Evolutionary conservation across 2,888 invertebrate species (phyloP).

Genomic region (Apomyelois bistriatella): DNA sequence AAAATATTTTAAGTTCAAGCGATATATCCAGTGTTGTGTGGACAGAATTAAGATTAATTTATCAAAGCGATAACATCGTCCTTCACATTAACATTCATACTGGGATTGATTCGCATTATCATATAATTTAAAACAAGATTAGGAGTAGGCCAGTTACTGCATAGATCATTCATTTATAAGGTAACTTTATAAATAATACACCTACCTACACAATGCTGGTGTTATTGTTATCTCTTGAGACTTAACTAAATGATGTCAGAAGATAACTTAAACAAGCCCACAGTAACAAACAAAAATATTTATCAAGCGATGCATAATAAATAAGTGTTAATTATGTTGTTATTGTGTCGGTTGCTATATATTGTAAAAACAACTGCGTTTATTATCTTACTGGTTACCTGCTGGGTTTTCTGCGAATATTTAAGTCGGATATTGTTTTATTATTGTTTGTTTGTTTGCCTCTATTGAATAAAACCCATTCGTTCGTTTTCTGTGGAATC

Average conservation of each 20-base stretch:
- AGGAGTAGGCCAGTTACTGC: not conserved
- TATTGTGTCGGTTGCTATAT: not conserved
- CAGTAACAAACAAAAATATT: conserved; percentile 7
- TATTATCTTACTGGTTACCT: not conserved
- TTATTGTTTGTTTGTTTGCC: not conserved
- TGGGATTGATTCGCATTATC: conserved; percentile 6
- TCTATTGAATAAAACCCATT: not conserved
- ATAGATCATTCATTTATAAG: not conserved
- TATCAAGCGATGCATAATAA: not conserved
- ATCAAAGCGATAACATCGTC: conserved; percentile 8
- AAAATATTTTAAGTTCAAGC: not conserved
- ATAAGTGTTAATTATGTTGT: conserved; percentile 9
- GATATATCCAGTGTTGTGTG: not conserved
- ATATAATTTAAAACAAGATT: conserved; percentile 13
- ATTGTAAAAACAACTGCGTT: not conserved
- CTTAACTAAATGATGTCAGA: conserved; percentile 5
- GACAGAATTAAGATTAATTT: conserved; percentile 18
- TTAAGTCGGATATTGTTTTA: not conserved
- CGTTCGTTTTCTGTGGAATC: not conserved
- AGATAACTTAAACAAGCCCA: not conserved
- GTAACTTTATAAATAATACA: not conserved
- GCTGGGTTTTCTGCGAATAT: not conserved
- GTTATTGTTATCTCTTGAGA: not conserved
- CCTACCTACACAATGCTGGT: not conserved
- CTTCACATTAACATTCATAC: conserved; percentile 12